These are phyloP conservation scores for Sarcophaga caerulescens DNA, from an alignment of 2,888 invertebrate species.

Conservation along the genomic window DNA sequence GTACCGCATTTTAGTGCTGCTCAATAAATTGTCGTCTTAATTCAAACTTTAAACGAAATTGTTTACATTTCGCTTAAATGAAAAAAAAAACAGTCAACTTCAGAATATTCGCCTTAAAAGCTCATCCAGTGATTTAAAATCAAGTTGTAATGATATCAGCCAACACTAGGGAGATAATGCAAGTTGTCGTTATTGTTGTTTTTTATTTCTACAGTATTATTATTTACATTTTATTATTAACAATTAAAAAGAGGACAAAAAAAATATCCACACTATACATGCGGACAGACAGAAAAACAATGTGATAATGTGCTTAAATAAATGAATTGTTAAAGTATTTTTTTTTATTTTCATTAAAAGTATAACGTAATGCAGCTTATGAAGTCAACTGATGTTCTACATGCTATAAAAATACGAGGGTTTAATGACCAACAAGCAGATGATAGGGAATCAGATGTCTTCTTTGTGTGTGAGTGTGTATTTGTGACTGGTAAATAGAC, in stretches of 20 bases:
- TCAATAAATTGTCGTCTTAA: not conserved
- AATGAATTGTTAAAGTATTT: conserved; percentile 19
- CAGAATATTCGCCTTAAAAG: conserved; percentile 28
- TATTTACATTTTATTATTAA: conserved; percentile 48
- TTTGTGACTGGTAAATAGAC: conserved; percentile 14
- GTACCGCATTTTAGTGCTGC: too few species aligned
- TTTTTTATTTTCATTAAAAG: not conserved
- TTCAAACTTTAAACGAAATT: not conserved
- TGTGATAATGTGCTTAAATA: conserved; percentile 52
- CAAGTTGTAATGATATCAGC: conserved; percentile 50
- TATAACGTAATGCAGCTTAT: too few species aligned
- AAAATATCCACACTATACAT: not conserved
- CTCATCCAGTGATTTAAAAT: conserved; percentile 60
- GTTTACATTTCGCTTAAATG: conserved; percentile 13
- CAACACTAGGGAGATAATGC: conserved; percentile 47
- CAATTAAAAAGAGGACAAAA: conserved; percentile 37
- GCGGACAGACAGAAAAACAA: not conserved
- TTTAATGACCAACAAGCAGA: conserved; percentile 48
- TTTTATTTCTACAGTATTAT: not conserved
- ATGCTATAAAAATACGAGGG: conserved; percentile 36
- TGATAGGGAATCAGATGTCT: not conserved
- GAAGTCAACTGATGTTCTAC: conserved; percentile 9
- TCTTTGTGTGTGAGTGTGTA: not conserved
- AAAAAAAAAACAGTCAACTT: not conserved
- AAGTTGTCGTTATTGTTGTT: conserved; percentile 9